Conservation (phyloP, 2,113 vertebrate genomes). For the Lota lota region DNA sequence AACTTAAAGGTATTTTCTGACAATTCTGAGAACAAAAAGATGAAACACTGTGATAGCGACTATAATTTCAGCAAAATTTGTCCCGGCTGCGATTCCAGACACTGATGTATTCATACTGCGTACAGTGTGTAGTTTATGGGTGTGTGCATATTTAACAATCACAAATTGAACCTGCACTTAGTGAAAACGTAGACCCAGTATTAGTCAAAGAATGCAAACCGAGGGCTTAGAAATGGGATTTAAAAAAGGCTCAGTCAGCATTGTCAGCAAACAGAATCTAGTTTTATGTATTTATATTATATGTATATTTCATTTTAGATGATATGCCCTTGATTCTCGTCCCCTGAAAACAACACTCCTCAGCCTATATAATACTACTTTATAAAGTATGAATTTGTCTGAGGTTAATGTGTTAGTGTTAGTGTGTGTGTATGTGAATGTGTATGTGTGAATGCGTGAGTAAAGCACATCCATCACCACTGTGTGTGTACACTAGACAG, state of each 20-base stretch:
- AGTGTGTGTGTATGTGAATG: background rate
- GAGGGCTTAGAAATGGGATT: too few relatives aligned
- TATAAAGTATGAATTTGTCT: too few relatives aligned
- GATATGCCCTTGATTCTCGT: too few relatives aligned
- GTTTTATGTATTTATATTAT: too few relatives aligned
- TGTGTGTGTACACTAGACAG: conserved; percentile 1
- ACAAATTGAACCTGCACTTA: conserved; percentile 66
- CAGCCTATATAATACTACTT: too few relatives aligned
- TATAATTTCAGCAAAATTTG: conserved; percentile 62
- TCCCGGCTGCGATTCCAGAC: conserved; percentile 39
- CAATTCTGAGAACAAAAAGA: conserved; percentile 44
- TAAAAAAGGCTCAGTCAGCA: too few relatives aligned
- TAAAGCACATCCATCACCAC: too few relatives aligned
- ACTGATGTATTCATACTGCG: conserved; percentile 28
- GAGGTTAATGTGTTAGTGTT: background rate
- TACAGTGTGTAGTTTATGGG: conserved; percentile 55
- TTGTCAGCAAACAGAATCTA: too few relatives aligned
- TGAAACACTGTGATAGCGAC: conserved; percentile 56
- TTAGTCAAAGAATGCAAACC: conserved; percentile 35
- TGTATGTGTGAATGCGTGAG: background rate
- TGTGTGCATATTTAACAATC: conserved; percentile 60
- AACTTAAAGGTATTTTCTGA: conserved; percentile 32
- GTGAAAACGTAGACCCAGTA: conserved; percentile 64
- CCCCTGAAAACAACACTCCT: too few relatives aligned
- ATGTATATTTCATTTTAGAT: too few relatives aligned